Evolutionary conservation across 2,797 vertebrate species (phyloP).

Genomic region (Alauda arvensis): DNA sequence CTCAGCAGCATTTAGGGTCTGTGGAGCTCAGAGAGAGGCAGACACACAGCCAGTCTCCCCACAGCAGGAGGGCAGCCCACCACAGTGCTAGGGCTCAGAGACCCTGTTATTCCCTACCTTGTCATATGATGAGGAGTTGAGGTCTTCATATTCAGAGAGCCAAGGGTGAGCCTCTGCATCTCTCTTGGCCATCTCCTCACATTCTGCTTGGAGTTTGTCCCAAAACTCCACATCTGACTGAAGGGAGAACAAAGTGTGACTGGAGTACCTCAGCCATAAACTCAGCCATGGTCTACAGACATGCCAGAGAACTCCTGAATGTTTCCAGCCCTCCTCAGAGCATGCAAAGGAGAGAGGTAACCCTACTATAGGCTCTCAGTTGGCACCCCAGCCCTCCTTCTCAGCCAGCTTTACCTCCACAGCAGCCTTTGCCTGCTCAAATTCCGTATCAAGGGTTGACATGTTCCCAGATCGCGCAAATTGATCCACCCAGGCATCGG

Average conservation of each 20-base stretch:
- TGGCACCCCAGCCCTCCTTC: neutral
- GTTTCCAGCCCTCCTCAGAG: neutral
- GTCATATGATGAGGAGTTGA: slow-evolving; percentile 87
- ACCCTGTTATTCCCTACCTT: slow-evolving; percentile 76
- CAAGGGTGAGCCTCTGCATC: slow-evolving; percentile 97
- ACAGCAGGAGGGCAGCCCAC: neutral
- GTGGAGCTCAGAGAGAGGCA: neutral
- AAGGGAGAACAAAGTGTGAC: neutral
- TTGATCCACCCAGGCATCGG: slow-evolving; percentile 95
- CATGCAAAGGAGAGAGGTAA: slow-evolving; percentile 11
- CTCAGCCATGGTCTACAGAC: neutral
- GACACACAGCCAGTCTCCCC: neutral
- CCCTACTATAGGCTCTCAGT: neutral
- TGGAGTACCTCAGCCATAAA: neutral
- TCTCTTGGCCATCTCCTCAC: slow-evolving; percentile 98
- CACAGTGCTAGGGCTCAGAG: neutral
- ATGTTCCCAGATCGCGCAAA: slow-evolving; percentile 75
- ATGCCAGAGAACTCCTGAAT: neutral
- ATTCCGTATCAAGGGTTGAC: slow-evolving; percentile 81
- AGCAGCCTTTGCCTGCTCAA: slow-evolving; percentile 94
- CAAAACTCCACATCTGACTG: slow-evolving; percentile 98
- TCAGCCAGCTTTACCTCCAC: slow-evolving; percentile 85
- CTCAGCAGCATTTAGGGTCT: neutral
- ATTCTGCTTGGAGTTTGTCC: slow-evolving; percentile 98
- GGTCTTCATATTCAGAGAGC: slow-evolving; percentile 95